Conservation (phyloP, 2,888 invertebrate genomes). For the Julus scandinavius region DNA sequence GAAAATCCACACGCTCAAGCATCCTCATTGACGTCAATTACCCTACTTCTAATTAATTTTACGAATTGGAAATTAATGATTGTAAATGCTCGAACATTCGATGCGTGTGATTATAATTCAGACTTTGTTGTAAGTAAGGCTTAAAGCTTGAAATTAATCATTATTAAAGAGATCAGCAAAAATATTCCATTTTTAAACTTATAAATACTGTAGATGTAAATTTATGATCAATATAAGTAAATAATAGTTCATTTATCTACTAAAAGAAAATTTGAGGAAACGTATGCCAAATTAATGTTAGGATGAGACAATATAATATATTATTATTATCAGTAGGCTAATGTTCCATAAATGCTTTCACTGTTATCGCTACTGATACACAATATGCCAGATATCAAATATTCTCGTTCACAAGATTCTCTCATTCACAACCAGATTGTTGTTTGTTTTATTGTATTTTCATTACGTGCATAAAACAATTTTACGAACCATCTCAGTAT, state of each 20-base stretch:
- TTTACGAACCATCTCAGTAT: too few relatives aligned
- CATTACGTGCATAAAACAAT: too few relatives aligned
- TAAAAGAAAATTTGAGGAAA: not conserved
- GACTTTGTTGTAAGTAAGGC: constrained; percentile 38
- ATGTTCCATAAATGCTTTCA: too few relatives aligned
- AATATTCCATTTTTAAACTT: not conserved
- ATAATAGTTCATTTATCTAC: not conserved
- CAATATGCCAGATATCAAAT: too few relatives aligned
- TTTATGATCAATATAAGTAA: not conserved
- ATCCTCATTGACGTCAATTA: constrained; percentile 40
- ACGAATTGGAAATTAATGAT: constrained; percentile 40
- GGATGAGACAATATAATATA: too few relatives aligned
- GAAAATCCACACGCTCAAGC: not conserved
- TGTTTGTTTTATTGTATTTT: too few relatives aligned
- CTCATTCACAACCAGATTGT: too few relatives aligned
- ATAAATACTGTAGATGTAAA: not conserved
- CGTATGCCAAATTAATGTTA: too few relatives aligned
- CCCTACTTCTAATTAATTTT: constrained; percentile 41
- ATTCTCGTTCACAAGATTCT: too few relatives aligned
- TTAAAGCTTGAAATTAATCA: constrained; percentile 10
- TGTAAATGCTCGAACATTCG: constrained; percentile 34
- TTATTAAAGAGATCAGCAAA: not conserved
- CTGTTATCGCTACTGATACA: too few relatives aligned
- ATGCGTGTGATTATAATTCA: constrained; percentile 44
- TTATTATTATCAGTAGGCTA: too few relatives aligned